Conservation (phyloP, 2,113 vertebrate species). For the Drymodes brunneopygia region DNA sequence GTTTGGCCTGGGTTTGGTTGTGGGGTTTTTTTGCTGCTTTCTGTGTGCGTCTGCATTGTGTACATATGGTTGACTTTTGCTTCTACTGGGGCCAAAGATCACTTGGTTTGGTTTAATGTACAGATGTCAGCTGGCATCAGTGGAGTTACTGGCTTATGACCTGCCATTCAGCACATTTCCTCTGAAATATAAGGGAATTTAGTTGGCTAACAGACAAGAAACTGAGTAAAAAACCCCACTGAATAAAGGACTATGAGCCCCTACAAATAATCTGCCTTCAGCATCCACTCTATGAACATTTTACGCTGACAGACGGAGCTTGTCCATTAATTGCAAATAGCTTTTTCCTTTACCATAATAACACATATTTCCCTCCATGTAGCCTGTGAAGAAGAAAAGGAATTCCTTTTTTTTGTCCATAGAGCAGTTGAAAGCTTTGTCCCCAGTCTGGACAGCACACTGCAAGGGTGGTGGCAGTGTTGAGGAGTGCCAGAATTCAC, state of each 20-base stretch:
- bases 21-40: not conserved
- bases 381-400: not conserved
- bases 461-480: not conserved
- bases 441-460: not conserved
- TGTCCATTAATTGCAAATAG: not conserved
- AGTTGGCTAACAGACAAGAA: not conserved
- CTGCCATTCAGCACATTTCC: not conserved
- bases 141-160: not conserved
- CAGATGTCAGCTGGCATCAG: not conserved
- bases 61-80: not conserved
- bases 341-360: not conserved
- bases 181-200: not conserved
- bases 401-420: not conserved
- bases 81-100: not conserved
- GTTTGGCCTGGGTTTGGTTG: not conserved
- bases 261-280: not conserved
- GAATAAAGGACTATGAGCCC: not conserved
- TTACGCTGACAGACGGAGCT: not conserved
- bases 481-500: not conserved
- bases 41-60: not conserved
- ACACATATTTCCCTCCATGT: not conserved
- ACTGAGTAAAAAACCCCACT: not conserved
- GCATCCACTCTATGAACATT: accelerated
- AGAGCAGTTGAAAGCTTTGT: not conserved
- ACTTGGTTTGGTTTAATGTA: not conserved